Evolutionary conservation across 2,888 invertebrate species (phyloP), one percentile per base, ranked within the genome.

Genomic region (Chloromyia formosa): DNA sequence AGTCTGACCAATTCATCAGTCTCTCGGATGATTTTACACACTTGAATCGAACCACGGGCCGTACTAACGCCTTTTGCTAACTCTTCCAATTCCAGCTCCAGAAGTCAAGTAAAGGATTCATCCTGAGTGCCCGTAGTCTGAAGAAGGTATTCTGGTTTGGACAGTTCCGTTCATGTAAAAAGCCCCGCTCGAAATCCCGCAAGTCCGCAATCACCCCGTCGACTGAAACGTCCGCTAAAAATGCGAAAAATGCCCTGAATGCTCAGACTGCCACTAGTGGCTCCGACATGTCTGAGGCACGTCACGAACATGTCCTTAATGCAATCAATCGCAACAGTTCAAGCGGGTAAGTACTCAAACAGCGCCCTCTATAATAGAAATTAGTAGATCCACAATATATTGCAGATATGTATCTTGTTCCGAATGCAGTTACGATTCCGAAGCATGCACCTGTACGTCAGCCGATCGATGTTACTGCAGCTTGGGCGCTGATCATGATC

Each of bases 381-480:
- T 10, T 18, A 16, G 27, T 35, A 35, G 27, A 35, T 35, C 3
- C 27, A 35, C 27, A 35, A 4, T 35, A 2, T 35, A 4, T 78
- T 90, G 9, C 78, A 85, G 85, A 7, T 94, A 94, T 82, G 94
- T 94, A 0, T 94, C 94, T 1, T 95, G 94, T 83, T 94, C 94
- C 56, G 95, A 95, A 84, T 95, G 95, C 82, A 91, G 91, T 78
- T 92, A 91, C 82, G 94, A 95, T 81, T 94, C 94, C 1, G 94
- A 94, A 79, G 92, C 93, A 14, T 94, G 94, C 81, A 90, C 91
- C 12, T 92, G 92, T 79, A 87, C 88, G 23, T 90, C 90, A 0
- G 91, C 93, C 0, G 94, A 95, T 82, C 91, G 94, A 80, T 95
- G 95, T 81, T 95, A 95, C 81, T 95, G 95, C 81, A 94, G 94